phyloP scores from a whole-genome alignment of 2,113 vertebrate species.

The Columba livia region DNA sequence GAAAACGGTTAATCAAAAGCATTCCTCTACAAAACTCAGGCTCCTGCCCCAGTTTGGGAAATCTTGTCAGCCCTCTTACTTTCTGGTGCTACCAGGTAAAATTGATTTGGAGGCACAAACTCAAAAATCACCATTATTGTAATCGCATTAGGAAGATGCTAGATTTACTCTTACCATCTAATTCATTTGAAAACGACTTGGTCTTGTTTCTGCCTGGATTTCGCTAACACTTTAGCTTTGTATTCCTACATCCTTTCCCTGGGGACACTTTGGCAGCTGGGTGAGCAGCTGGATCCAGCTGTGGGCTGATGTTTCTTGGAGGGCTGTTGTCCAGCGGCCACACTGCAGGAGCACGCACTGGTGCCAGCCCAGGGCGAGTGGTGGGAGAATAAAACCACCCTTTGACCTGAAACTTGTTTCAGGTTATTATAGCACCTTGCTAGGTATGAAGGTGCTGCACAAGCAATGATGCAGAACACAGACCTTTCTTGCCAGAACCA shows the following conservation, averaged over 20 bases:
- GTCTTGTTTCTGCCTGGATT: not conserved
- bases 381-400: not conserved
- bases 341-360: accelerated
- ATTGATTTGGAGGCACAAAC: not conserved
- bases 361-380: not conserved
- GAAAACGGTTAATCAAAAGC: not conserved
- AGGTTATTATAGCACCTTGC: not conserved
- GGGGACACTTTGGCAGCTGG: not conserved
- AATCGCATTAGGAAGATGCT: not conserved
- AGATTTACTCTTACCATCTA: not conserved
- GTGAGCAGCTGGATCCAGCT: not conserved
- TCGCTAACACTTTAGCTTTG: not conserved
- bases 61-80: accelerated
- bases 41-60: too few species aligned
- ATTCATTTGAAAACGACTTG: not conserved
- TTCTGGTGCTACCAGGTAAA: not conserved
- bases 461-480: accelerated
- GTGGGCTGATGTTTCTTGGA: not conserved
- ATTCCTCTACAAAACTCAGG: accelerated
- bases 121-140: not conserved
- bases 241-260: not conserved
- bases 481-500: not conserved
- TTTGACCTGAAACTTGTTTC: accelerated
- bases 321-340: too few species aligned
- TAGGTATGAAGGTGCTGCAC: not conserved